A percentile compares a stretch with the other conserved stretches of the same genome.
Evolutionary conservation across 2,113 vertebrate genomes (phyloP).

Genomic region (Pterocles burchelli): DNA sequence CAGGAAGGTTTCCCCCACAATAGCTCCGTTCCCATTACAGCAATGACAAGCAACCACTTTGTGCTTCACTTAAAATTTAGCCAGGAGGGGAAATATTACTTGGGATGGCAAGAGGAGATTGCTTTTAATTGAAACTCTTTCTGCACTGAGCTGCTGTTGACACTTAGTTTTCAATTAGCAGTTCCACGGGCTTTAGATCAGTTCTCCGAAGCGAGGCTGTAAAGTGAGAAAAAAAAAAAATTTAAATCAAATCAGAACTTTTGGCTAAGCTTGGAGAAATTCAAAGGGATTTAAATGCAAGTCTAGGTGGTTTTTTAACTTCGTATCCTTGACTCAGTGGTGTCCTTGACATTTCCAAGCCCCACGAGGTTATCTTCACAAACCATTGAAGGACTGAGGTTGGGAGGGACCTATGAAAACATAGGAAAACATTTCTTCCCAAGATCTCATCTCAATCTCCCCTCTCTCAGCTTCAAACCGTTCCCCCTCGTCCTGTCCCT

Average conservation of each 20-base stretch:
- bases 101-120: conserved; percentile 6
- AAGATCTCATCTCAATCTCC: too few species aligned
- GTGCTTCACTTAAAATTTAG: conserved; percentile 56
- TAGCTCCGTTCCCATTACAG: conserved; percentile 44
- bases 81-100: conserved; percentile 50
- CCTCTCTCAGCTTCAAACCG: too few species aligned
- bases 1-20: conserved; percentile 53
- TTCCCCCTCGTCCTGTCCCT: too few species aligned
- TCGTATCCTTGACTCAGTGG: not conserved
- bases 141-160: conserved; percentile 5
- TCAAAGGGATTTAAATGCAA: not conserved
- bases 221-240: not conserved
- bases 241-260: not conserved
- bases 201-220: not conserved
- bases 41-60: conserved; percentile 48
- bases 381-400: not conserved
- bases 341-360: not conserved
- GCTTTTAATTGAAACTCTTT: conserved; percentile 43
- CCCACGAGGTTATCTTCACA: not conserved
- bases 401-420: not conserved
- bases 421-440: too few species aligned
- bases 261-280: not conserved
- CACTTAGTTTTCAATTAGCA: conserved; percentile 44
- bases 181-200: conserved; percentile 25
- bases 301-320: not conserved